phyloP scores from a whole-genome alignment of 2,888 invertebrate species.

The Alloscopus bannaensis region DNA sequence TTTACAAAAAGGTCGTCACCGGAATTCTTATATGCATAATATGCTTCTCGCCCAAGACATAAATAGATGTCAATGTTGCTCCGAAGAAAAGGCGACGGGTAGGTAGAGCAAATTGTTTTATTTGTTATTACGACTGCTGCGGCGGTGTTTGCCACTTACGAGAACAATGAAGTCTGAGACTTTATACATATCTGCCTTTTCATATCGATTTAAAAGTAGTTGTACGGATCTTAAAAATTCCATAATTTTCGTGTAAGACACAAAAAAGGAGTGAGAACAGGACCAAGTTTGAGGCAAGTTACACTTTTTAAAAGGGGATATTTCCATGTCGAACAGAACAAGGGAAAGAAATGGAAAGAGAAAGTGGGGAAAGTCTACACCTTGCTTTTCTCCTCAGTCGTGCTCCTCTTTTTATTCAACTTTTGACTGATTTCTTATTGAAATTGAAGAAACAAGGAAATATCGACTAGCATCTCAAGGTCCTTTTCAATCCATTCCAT shows the following conservation, averaged over 20 bases:
- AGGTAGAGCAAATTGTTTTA: slow-evolving; percentile 22
- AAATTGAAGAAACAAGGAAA: neutral
- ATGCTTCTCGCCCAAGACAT: neutral
- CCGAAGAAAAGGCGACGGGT: no score
- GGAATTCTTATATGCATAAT: neutral
- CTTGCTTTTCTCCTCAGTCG: neutral
- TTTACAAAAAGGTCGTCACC: slow-evolving; percentile 9
- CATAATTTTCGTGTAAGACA: no score
- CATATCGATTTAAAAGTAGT: no score
- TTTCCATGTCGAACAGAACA: slow-evolving; percentile 3
- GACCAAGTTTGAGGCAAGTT: no score
- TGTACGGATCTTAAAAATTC: no score
- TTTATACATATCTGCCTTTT: no score
- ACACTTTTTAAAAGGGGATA: slow-evolving; percentile 1
- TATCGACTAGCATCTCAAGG: no score
- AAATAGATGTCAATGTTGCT: neutral
- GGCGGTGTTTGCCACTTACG: no score
- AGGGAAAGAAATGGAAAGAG: slow-evolving; percentile 4
- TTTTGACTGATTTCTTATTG: slow-evolving; percentile 1
- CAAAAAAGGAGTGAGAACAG: no score
- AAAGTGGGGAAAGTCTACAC: slow-evolving; percentile 8
- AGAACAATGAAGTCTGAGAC: no score
- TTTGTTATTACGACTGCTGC: no score
- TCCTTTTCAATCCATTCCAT: no score
- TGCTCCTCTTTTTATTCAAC: neutral